phyloP scores from a whole-genome alignment of 2,888 invertebrate species.

The Drosophila prolongata region DNA sequence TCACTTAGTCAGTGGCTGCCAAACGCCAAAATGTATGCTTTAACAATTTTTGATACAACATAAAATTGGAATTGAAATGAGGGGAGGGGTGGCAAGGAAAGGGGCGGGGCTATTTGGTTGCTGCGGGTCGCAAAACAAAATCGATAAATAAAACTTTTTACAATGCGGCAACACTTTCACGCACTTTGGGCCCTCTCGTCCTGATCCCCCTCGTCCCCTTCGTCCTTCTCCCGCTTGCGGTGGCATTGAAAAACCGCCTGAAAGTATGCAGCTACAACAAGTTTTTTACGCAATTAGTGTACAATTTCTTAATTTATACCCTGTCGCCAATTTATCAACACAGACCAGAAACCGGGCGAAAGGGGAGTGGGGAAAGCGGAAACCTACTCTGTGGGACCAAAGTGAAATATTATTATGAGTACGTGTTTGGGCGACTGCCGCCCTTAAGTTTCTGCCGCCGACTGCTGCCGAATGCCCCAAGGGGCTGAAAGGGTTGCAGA shows the following conservation, averaged over 20 bases:
- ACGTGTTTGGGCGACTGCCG: constrained; percentile 52
- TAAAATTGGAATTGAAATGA: constrained; percentile 71
- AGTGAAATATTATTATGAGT: constrained; percentile 76
- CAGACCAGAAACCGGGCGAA: constrained; percentile 19
- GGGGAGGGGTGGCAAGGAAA: background rate
- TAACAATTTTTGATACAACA: constrained; percentile 70
- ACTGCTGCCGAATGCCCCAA: constrained; percentile 18
- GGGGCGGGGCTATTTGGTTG: constrained; percentile 29
- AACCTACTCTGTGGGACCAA: constrained; percentile 38
- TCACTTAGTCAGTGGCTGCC: constrained; percentile 50
- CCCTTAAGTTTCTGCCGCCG: constrained; percentile 41
- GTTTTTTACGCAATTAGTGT: constrained; percentile 82
- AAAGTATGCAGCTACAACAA: constrained; percentile 71
- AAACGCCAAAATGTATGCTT: constrained; percentile 75
- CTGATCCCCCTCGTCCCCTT: background rate
- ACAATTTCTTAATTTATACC: constrained; percentile 83
- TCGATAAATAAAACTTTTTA: constrained; percentile 73
- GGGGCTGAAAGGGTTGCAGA: constrained; percentile 57
- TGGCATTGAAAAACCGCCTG: constrained; percentile 66
- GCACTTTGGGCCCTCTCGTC: constrained; percentile 53
- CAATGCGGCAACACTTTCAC: constrained; percentile 72
- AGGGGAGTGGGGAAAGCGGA: constrained; percentile 16
- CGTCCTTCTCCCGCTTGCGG: constrained; percentile 23
- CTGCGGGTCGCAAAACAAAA: constrained; percentile 65
- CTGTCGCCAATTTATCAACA: constrained; percentile 82